These are phyloP conservation scores for Silurus aristotelis DNA, from an alignment of 2,797 vertebrate genomes.

Conservation along the genomic window DNA sequence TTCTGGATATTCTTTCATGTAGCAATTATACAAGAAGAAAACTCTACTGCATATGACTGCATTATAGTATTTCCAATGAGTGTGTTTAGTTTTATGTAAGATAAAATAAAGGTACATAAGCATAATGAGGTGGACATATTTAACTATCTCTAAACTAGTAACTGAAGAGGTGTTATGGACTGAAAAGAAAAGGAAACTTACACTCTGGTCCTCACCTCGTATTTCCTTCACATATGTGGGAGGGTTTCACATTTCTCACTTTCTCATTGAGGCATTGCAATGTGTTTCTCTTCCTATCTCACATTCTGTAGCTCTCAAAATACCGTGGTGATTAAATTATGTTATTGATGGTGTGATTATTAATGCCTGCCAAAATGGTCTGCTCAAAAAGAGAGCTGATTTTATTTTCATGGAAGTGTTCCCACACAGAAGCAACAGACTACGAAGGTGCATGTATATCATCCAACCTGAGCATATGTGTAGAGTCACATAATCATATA, in stretches of 20 bases:
- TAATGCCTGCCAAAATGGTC: slow-evolving; percentile 22
- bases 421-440: background rate
- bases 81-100: background rate
- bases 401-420: slow-evolving; percentile 9
- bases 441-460: slow-evolving; percentile 6
- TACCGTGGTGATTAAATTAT: slow-evolving; percentile 40
- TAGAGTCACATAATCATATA: background rate
- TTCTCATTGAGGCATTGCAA: slow-evolving; percentile 25
- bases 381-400: slow-evolving; percentile 8
- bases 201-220: slow-evolving; percentile 38
- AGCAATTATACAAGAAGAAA: background rate
- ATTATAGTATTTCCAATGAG: background rate
- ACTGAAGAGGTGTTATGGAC: background rate
- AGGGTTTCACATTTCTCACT: slow-evolving; percentile 36
- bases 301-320: slow-evolving; percentile 37
- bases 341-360: slow-evolving; percentile 50
- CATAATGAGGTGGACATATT: background rate
- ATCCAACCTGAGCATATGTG: slow-evolving; percentile 15
- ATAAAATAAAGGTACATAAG: background rate
- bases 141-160: background rate
- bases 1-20: background rate
- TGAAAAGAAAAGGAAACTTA: slow-evolving; percentile 27
- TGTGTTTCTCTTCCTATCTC: slow-evolving; percentile 32
- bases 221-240: slow-evolving; percentile 43
- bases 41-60: background rate